These are phyloP conservation scores for Dolichoris vasculosae DNA, from an alignment of 1,140 invertebrate genomes.

Conservation along the genomic window DNA sequence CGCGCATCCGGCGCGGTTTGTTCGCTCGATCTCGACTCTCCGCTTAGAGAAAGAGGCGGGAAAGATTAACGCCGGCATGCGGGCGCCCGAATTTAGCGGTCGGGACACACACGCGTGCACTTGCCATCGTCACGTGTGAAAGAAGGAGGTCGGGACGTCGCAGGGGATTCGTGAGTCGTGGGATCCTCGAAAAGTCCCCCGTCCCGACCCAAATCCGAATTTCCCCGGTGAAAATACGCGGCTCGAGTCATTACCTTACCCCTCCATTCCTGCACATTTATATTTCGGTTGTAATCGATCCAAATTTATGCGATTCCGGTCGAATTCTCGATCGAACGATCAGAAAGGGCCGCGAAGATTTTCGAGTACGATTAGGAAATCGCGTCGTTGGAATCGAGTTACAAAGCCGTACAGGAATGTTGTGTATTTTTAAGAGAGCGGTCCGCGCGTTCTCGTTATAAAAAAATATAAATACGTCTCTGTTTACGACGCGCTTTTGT, in stretches of 20 bases:
- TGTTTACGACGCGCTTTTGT: too few species aligned
- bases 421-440: too few species aligned
- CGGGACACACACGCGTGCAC: not conserved
- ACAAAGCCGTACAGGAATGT: not conserved
- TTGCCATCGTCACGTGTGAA: not conserved
- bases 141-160: not conserved
- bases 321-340: not conserved
- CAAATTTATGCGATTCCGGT: not conserved
- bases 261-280: too few species aligned
- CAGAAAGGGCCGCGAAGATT: not conserved
- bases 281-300: not conserved
- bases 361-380: not conserved
- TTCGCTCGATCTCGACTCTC: not conserved
- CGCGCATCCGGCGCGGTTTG: constrained; percentile 31
- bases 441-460: too few species aligned
- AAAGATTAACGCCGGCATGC: constrained; percentile 36
- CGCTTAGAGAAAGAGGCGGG: not conserved
- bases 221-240: constrained; percentile 8
- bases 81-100: constrained; percentile 27
- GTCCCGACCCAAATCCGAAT: not conserved
- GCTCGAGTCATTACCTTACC: too few species aligned
- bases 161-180: not conserved
- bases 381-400: constrained; percentile 11
- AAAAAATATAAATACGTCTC: too few species aligned
- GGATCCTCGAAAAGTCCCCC: not conserved